These are phyloP conservation scores for Acanthopagrus latus DNA, from an alignment of 2,797 vertebrate genomes.

Conservation along the genomic window DNA sequence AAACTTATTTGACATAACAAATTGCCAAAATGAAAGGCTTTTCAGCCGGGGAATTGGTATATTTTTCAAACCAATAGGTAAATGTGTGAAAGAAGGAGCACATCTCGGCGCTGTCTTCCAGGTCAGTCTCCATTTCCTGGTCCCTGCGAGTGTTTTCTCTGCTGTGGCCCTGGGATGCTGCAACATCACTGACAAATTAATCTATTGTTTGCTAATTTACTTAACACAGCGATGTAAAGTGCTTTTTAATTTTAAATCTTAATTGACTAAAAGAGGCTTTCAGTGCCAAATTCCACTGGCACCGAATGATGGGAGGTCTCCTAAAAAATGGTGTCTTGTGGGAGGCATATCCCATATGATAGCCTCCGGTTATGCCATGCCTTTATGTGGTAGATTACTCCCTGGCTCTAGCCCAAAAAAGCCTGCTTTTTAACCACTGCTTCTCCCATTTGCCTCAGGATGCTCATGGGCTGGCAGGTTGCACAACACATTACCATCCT, in stretches of 20 bases:
- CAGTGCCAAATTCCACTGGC: constrained; percentile 77
- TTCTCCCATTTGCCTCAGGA: constrained; percentile 86
- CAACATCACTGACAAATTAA: constrained; percentile 57
- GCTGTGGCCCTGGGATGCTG: constrained; percentile 21
- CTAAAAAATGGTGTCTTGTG: constrained; percentile 65
- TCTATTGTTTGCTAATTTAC: constrained; percentile 78
- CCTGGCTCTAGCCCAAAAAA: constrained; percentile 84
- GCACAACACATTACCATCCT: constrained; percentile 84
- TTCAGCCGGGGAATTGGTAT: constrained; percentile 77
- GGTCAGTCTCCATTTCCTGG: constrained; percentile 54
- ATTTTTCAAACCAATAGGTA: constrained; percentile 81
- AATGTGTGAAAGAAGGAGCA: constrained; percentile 48
- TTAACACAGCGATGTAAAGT: constrained; percentile 72
- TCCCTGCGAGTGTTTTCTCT: constrained; percentile 6
- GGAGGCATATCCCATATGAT: constrained; percentile 76
- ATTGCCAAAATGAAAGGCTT: constrained; percentile 83
- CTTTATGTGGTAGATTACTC: constrained; percentile 84
- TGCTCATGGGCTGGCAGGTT: constrained; percentile 85
- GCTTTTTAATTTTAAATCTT: constrained; percentile 82
- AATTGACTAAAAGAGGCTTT: constrained; percentile 79
- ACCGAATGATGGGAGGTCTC: constrained; percentile 71
- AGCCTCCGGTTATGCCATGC: constrained; percentile 75
- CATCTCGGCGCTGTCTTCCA: constrained; percentile 16
- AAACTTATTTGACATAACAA: constrained; percentile 86
- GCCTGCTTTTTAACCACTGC: constrained; percentile 88